These are phyloP conservation scores for Psephotus haematonotus DNA, from an alignment of 2,113 vertebrate genomes.

Conservation along the genomic window DNA sequence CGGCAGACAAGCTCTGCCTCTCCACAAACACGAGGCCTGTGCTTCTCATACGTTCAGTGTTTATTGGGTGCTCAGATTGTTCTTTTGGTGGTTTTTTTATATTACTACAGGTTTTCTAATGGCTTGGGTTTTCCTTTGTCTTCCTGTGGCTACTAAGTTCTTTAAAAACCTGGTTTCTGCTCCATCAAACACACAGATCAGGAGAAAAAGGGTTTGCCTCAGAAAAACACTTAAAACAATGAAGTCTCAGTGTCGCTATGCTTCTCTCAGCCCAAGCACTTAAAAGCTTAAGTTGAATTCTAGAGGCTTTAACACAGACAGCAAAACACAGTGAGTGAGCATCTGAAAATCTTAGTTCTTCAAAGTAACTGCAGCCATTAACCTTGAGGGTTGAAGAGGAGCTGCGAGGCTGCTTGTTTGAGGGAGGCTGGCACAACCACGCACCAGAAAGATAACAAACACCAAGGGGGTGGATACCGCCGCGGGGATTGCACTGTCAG, in stretches of 20 bases:
- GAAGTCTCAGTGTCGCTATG: not conserved
- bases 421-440: not conserved
- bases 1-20: rapidly evolving
- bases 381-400: not conserved
- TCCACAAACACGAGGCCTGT: rapidly evolving
- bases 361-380: not conserved
- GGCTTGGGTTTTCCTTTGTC: not conserved
- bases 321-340: rapidly evolving
- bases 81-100: not conserved
- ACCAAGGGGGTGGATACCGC: rapidly evolving
- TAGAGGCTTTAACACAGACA: rapidly evolving
- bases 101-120: not conserved
- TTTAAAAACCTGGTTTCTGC: not conserved
- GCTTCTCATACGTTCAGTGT: rapidly evolving
- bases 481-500: rapidly evolving
- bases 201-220: not conserved
- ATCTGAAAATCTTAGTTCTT: not conserved
- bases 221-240: rapidly evolving
- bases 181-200: not conserved
- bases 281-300: not conserved
- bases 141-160: not conserved
- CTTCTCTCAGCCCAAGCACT: not conserved
- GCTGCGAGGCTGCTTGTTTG: too few species aligned
- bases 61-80: too few species aligned
- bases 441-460: not conserved